A percentile compares a stretch with the other conserved stretches of the same genome.
Conservation (phyloP, 2,888 invertebrate species). For the Linyphia triangularis region DNA sequence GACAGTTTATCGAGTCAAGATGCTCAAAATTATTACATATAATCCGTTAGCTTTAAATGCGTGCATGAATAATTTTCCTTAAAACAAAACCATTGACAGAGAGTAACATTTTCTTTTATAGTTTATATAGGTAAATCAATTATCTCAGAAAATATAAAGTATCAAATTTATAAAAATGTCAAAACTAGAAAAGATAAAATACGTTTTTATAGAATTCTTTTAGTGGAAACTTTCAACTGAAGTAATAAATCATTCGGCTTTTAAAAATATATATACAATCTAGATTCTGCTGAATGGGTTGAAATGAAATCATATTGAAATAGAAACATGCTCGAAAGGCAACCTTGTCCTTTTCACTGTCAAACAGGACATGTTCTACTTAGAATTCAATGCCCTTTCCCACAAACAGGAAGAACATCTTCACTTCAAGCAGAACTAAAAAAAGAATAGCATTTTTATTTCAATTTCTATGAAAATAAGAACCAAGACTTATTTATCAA, state of each 20-base stretch:
- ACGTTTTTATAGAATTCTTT: not conserved
- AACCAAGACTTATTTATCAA: not conserved
- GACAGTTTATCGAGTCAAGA: too few species aligned
- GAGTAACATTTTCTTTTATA: too few species aligned
- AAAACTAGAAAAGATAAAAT: not conserved
- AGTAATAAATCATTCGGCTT: not conserved
- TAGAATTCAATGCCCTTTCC: constrained; percentile 1
- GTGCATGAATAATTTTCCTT: too few species aligned
- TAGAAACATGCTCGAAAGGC: not conserved
- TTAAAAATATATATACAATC: not conserved
- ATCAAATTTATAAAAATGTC: too few species aligned
- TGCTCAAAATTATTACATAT: too few species aligned
- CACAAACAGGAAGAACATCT: not conserved
- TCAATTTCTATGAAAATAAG: constrained; percentile 13
- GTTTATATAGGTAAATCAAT: too few species aligned
- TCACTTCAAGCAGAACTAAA: not conserved
- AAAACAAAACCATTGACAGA: too few species aligned
- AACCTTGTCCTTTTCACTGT: not conserved
- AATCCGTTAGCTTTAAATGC: too few species aligned
- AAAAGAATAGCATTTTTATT: not conserved
- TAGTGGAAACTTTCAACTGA: not conserved
- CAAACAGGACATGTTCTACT: not conserved
- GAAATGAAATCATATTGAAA: not conserved
- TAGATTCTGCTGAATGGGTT: not conserved
- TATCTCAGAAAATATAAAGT: too few species aligned